Evolutionary conservation across 2,113 vertebrate genomes (phyloP).

Genomic region (Ceyx margarethae): DNA sequence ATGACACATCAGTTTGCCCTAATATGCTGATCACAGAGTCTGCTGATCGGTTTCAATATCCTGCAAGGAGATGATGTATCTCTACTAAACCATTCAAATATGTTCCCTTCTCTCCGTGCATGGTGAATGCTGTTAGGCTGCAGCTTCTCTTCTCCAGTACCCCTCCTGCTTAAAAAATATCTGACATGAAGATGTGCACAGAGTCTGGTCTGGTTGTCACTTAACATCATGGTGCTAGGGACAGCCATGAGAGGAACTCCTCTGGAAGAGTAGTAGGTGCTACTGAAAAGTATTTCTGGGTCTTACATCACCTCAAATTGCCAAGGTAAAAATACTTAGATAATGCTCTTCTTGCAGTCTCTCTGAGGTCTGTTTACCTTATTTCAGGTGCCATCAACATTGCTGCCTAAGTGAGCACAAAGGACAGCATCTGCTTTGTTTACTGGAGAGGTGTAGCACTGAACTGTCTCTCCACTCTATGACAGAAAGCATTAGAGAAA

Average conservation of each 20-base stretch:
- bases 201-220: background rate
- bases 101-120: background rate
- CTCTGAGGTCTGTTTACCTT: background rate
- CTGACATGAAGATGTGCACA: background rate
- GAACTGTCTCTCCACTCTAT: accelerated
- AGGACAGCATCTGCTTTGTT: background rate
- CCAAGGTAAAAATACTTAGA: background rate
- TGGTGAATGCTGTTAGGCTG: background rate
- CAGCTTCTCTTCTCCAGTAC: background rate
- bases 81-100: constrained; percentile 2
- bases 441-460: background rate
- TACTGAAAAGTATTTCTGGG: background rate
- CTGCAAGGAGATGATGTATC: background rate
- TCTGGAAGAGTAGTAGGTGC: background rate
- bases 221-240: background rate
- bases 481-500: background rate
- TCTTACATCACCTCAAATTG: background rate
- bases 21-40: background rate
- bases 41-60: constrained; percentile 9
- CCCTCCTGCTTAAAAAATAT: background rate
- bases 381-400: background rate
- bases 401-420: background rate
- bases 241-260: background rate
- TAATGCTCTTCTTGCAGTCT: accelerated
- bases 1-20: background rate